phyloP scores from a whole-genome alignment of 2,113 vertebrate genomes.

The Puffinus mauretanicus region DNA sequence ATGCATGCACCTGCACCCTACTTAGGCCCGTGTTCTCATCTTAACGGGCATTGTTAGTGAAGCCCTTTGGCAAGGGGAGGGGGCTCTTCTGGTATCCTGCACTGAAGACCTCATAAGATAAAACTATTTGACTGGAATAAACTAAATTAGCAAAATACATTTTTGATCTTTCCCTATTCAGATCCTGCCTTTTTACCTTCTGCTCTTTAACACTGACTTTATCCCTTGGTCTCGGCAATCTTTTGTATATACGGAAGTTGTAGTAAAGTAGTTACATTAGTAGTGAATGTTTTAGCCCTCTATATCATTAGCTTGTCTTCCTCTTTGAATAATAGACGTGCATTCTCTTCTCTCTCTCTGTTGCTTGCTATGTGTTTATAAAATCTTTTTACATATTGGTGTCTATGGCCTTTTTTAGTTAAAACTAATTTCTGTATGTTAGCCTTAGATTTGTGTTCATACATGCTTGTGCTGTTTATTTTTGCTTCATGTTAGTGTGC shows the following conservation, averaged over 20 bases:
- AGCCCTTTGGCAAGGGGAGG: not conserved
- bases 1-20: too few species aligned
- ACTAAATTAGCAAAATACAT: not conserved
- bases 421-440: not conserved
- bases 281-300: not conserved
- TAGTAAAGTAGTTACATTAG: not conserved
- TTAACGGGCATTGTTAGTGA: not conserved
- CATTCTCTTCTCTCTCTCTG: not conserved
- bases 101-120: not conserved
- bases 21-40: not conserved
- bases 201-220: not conserved
- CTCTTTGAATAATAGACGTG: not conserved
- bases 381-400: not conserved
- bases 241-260: not conserved
- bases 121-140: not conserved
- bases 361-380: not conserved
- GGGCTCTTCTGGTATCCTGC: not conserved
- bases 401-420: not conserved
- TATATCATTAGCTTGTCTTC: not conserved
- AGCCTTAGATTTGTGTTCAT: not conserved
- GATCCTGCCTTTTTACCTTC: not conserved
- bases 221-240: not conserved
- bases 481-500: not conserved
- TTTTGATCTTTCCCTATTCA: not conserved
- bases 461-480: not conserved